These are phyloP conservation scores for Sylvicapra grimmia DNA, from an alignment of 2,113 vertebrate genomes.

Conservation along the genomic window DNA sequence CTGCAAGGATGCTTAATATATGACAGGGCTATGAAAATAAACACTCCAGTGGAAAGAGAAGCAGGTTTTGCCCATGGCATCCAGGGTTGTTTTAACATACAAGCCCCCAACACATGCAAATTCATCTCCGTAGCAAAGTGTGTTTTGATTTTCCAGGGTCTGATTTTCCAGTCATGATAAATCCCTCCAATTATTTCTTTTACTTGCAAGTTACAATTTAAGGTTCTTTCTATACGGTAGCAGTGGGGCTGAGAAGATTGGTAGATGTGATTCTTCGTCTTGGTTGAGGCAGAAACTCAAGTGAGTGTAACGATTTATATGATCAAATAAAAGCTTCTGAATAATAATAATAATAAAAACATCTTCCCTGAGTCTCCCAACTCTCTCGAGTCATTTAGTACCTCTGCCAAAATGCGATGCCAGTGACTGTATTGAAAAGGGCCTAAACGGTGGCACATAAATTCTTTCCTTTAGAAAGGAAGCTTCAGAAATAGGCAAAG, in stretches of 20 bases:
- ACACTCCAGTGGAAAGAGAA: not conserved
- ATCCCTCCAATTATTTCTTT: constrained; percentile 13
- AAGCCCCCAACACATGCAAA: not conserved
- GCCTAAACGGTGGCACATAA: not conserved
- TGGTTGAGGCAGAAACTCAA: constrained; percentile 32
- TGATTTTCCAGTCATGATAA: not conserved
- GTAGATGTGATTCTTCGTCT: constrained; percentile 1
- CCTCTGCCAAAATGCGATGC: not conserved
- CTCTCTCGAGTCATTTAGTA: constrained; percentile 37
- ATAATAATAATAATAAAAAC: constrained; percentile 31
- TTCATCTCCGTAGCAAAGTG: not conserved
- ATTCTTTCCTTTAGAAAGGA: not conserved
- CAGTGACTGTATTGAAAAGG: not conserved
- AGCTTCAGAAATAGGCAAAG: constrained; percentile 13
- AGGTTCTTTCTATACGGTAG: not conserved
- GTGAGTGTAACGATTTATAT: constrained; percentile 11
- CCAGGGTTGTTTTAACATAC: not conserved
- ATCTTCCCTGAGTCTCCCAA: constrained; percentile 10
- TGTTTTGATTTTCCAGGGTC: not conserved
- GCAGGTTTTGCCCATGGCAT: not conserved
- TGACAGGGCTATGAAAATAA: not conserved
- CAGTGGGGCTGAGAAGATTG: constrained; percentile 35
- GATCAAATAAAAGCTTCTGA: constrained; percentile 35
- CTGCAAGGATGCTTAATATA: not conserved
- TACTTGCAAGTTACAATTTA: constrained; percentile 19